Evolutionary conservation across 2,797 vertebrate genomes (phyloP), one percentile per base, ranked within the genome.

Genomic region (Siniperca undulata): DNA sequence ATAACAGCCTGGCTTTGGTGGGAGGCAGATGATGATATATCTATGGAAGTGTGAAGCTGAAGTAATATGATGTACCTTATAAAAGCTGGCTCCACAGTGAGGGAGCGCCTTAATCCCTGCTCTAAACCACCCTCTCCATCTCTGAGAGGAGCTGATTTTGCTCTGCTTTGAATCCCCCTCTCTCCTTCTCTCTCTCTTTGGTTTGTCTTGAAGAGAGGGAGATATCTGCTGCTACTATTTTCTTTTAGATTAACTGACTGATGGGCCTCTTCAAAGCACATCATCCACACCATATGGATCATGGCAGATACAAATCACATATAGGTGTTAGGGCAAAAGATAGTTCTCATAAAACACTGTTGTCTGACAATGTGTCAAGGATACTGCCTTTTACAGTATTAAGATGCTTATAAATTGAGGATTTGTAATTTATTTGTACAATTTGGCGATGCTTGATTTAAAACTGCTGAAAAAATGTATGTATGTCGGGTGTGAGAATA

Each of bases 31-130:
- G 93, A 92, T 92, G 91, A 92, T 93, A 93, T 92, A 94, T 92
- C 92, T 92, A 88, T 92, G 87, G 91, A 92, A 89, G 93, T 94
- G 93, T 93, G 92, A 93, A 92, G 91, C 91, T 88, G 82, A 86
- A 92, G 93, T 94, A 93, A 94, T 93, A 89, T 93, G 90, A 93
- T 93, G 92, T 94, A 93, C 91, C 92, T 94, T 93, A 92, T 94
- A 91, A 94, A 93, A 90, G 91, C 91, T 86, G 89, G 85, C 92
- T 94, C 89, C 91, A 90, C 90, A 86, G 86, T 86, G 90, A 93
- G 91, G 84, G 83, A 93, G 90, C 55, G 80, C 86, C 91, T 89
- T 94, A 93, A 94, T 94, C 93, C 92, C 88, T 82, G 74, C 86
- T 91, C 91, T 93, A 91, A 94, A 94, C 86, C 91, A 92, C 78